Base-by-base conservation (phyloP, 2,888 invertebrate genomes). In the Tachystola acroxantha region DNA sequence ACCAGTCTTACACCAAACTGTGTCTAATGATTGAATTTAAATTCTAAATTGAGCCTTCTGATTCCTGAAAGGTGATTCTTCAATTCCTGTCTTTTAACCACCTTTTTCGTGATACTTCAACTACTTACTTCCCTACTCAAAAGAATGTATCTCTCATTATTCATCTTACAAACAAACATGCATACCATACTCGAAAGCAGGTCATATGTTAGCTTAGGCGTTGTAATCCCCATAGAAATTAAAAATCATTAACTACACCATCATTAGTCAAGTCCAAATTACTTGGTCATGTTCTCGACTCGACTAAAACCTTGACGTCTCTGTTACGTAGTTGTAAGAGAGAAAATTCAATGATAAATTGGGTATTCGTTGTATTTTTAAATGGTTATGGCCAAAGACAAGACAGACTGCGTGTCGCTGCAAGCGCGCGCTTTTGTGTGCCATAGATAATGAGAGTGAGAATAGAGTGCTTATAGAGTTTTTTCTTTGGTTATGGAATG, bases 171-270 rank as follows among this genome's bases (percentile, higher is more conserved):
- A 31, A 42, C 39, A 45, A 42, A 57, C 53, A 51, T 42, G 24
- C 20, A 20, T 24, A 24, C n/a, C 24, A 34, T 10, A 3, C 34
- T 39, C 38, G 46, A 60, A 59, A 66, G 54, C 57, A 55, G 58
- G 64, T 54, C 63, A 56, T n/a, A n/a, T 40, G 36, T 42, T 35
- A 43, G 53, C 56, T 63, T 60, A 57, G 62, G 53, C 63, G 45
- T 37, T 72, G 72, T 74, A 74, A 80, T 79, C 79, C 73, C 45
- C 50, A 58, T 61, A 64, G 63, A 74, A 71, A 73, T 71, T 67
- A 68, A 66, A 66, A 61, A 67, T 66, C 59, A 73, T 71, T 66
- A 70, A 67, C 57, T 59, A 52, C n/a, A 33, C 43, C 40, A 37
- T 37, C 48, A 62, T 65, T 54, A 60, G 46, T 68, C 67, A 71